Evolutionary conservation across 1,140 invertebrate species (phyloP).

Genomic region (Caenorhabditis elegans): DNA sequence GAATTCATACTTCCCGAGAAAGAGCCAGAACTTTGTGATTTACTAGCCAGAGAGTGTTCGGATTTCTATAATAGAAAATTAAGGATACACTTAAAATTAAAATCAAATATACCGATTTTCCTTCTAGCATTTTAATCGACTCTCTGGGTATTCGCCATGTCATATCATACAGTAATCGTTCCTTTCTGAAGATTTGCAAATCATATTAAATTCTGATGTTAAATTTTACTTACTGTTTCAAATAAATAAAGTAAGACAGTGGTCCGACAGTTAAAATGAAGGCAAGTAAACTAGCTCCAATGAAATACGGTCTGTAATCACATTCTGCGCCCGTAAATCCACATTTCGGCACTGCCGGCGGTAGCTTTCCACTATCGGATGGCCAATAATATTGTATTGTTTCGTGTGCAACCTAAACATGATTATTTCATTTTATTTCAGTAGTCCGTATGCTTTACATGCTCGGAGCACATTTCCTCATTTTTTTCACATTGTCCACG

Average conservation of each 20-base stretch:
- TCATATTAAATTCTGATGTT: background rate
- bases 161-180: conserved; percentile 65
- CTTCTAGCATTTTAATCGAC: conserved; percentile 56
- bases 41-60: conserved; percentile 41
- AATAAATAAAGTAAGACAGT: conserved; percentile 61
- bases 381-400: conserved; percentile 59
- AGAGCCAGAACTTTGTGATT: conserved; percentile 37
- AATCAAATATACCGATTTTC: conserved; percentile 33
- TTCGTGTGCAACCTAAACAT: conserved; percentile 58
- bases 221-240: conserved; percentile 59
- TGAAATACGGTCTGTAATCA: conserved; percentile 60
- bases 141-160: conserved; percentile 64
- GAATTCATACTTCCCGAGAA: conserved; percentile 37
- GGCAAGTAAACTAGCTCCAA: conserved; percentile 53
- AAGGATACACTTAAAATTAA: background rate
- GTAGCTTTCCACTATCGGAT: conserved; percentile 56
- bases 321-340: conserved; percentile 63
- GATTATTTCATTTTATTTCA: background rate
- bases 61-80: conserved; percentile 59
- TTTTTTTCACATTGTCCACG: conserved; percentile 55
- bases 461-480: conserved; percentile 62
- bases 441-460: conserved; percentile 32
- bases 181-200: conserved; percentile 54
- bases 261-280: conserved; percentile 56
- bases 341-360: conserved; percentile 59